Evolutionary conservation across 2,888 invertebrate genomes (phyloP), one percentile per base, ranked within the genome.

Genomic region (Autographa gamma): DNA sequence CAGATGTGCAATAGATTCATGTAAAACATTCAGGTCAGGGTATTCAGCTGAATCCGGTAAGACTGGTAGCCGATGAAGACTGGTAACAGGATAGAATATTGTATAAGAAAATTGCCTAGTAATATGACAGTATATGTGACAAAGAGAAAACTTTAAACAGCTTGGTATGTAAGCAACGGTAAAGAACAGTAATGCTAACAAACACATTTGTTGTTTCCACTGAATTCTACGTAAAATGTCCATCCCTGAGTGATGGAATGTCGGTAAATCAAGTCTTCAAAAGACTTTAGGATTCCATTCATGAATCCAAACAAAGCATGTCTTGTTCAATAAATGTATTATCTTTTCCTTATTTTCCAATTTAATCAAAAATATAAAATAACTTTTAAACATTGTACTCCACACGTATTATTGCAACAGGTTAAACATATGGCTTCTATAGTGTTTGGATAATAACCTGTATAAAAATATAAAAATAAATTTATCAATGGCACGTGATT

Each of bases 401-500:
- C 48, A 7, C 48, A 48, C 48, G 43, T 43, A 14, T 16, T 48
- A 48, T 48, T 48, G 48, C 48, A 48, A 48, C 16, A 43, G 43
- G 43, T 43, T 16, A 5, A 43, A 43, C 48, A 48, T 6, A n/a
- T 48, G 25, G 11, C 19, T 19, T 54, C 4, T 25, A 32, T 32
- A 32, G 11, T 14, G 31, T 31, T 7, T 3, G 31, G 7, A 32
- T 59, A 59, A 59, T 32, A 61, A 14, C 2, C 31, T 16, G 16
- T 48, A 31, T 25, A 16, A 16, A 4, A 62, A 43, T 66, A 63
- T 38, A 38, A 38, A 48, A 61, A 65, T 62, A 56, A 34, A 65
- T 38, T 71, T 31, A 68, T 60, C 25, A 60, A 19, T 54, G 48
- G 67, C 77, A 82, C 79, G 81, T 88, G 84, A 84, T 86, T 79